Percentiles rank a stretch among this genome's conserved stretches.
These are phyloP conservation scores for Keiferia lycopersicella DNA, from an alignment of 2,888 invertebrate genomes.

Conservation along the genomic window DNA sequence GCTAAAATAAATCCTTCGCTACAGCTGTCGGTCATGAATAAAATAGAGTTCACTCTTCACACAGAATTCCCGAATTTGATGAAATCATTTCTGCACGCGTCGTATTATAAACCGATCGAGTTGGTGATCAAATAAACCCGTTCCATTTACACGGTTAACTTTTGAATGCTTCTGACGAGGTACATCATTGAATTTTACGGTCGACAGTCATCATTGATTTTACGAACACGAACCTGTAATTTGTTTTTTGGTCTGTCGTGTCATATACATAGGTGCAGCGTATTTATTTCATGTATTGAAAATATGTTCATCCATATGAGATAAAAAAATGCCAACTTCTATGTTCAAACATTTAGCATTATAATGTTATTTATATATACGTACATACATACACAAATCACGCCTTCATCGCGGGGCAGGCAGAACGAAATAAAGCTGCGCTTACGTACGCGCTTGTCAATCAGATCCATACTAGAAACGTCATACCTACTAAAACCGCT, in stretches of 20 bases:
- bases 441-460: too few species aligned
- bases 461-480: too few species aligned
- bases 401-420: too few species aligned
- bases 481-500: too few species aligned
- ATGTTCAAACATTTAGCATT: too few species aligned
- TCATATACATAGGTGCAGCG: too few species aligned
- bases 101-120: neutral
- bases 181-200: neutral
- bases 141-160: neutral
- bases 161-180: slow-evolving; percentile 1
- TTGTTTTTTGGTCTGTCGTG: neutral
- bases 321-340: too few species aligned
- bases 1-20: neutral
- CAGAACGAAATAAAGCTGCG: too few species aligned
- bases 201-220: neutral
- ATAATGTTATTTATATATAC: too few species aligned
- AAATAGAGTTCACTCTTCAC: neutral
- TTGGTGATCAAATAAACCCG: slow-evolving; percentile 5
- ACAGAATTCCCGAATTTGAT: neutral
- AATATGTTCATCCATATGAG: too few species aligned
- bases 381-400: too few species aligned
- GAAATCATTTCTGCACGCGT: neutral
- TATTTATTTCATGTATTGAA: too few species aligned
- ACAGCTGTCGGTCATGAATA: neutral
- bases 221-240: neutral